phyloP scores from a whole-genome alignment of 2,113 vertebrate genomes.

The Nymphicus hollandicus region DNA sequence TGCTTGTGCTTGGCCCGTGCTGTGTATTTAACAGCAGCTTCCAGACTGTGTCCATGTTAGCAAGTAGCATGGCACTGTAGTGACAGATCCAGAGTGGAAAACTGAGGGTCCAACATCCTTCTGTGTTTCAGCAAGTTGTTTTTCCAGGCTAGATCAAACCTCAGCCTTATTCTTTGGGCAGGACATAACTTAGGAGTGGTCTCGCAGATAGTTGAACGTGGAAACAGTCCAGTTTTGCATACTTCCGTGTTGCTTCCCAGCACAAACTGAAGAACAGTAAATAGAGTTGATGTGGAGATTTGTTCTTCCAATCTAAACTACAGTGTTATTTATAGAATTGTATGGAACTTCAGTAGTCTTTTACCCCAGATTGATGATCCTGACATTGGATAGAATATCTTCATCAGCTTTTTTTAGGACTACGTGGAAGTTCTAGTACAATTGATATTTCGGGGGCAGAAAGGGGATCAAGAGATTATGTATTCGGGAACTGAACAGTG shows the following conservation, averaged over 20 bases:
- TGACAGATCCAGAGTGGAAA: not conserved
- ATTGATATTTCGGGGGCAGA: not conserved
- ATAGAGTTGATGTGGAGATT: not conserved
- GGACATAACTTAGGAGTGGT: not conserved
- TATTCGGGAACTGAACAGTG: not conserved
- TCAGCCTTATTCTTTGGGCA: not conserved
- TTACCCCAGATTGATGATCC: not conserved
- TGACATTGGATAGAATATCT: not conserved
- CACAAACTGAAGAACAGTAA: not conserved
- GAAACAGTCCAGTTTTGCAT: not conserved
- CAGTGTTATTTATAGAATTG: not conserved
- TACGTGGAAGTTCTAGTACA: not conserved
- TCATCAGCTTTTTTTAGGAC: not conserved
- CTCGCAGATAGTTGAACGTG: not conserved
- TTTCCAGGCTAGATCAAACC: not conserved
- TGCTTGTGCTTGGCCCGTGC: rapidly evolving
- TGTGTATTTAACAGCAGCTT: not conserved
- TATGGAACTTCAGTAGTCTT: not conserved
- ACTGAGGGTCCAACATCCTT: not conserved
- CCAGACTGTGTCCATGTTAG: not conserved
- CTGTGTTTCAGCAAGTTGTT: not conserved
- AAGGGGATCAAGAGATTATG: not conserved
- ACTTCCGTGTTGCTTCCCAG: not conserved
- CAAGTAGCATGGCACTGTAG: not conserved
- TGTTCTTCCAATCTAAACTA: not conserved